Base-by-base conservation (phyloP, 2,797 vertebrate genomes). In the Anas bahamensis region DNA sequence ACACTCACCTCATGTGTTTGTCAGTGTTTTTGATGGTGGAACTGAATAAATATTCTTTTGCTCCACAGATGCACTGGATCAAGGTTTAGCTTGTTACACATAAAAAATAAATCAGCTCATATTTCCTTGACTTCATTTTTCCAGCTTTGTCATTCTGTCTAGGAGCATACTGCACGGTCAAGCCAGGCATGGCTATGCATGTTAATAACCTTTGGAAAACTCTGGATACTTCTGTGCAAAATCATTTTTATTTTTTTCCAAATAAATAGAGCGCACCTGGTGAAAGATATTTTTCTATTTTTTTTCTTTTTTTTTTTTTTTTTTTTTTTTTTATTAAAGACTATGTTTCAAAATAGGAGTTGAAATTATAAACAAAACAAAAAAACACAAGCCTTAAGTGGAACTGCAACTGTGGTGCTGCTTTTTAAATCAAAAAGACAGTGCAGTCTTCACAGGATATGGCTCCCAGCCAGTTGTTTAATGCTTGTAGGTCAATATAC, bases 341-440 rank as follows among this genome's bases (percentile, higher is more conserved):
- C 64, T 69, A 60, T 68, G 74, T 95, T 96, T 95, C 76, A 88
- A 93, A 97, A 96, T 89, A 83, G 78, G 48, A 86, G 70, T 60
- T 83, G 75, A 88, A 55, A 48, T 26, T 64, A 29, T 22, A 42
- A 64, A n/a, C 31, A 75, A 37, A 48, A 48, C 39, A 84, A 89
- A 14, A 26, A 28, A 33, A 26, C 24, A 28, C 64, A 23, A 21
- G 76, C 83, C 66, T 63, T 96, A 96, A 97, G 90, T 92, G 52
- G 93, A 97, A 97, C 95, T 75, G 76, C 92, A 96, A 97, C 82
- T 80, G 95, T 88, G 87, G 95, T 94, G 81, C 96, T 98, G 97
- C 95, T 98, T 98, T 98, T 98, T 95, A 96, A 97, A 98, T 98
- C 97, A 98, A 94, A 96, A 96, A 86, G 90, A 95, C 91, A 92